Evolutionary conservation across 2,113 vertebrate genomes (phyloP), one percentile per base, ranked within the genome.

Genomic region (Eulacestoma nigropectus): DNA sequence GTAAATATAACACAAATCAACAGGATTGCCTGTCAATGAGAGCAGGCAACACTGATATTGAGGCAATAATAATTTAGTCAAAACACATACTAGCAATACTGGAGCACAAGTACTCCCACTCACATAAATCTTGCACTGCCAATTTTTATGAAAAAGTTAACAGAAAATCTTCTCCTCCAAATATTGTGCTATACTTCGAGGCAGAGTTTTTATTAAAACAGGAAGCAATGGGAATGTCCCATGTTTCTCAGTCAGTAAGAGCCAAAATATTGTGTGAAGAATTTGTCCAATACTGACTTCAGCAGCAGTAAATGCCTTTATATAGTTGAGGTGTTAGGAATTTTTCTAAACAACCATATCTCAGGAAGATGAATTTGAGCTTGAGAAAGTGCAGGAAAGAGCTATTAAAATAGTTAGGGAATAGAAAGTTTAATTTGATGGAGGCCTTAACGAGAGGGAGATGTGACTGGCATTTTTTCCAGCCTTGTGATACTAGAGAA

Each of bases 1-100:
- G 30, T 59, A 74, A 67, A 63, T 73, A 50, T 41, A 46, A 27
- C 29, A 87, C 1, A 1, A 72, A 11, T 60, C 1, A 2, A 49
- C 53, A 79, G 41, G 42, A 39, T 60, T 87, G 7, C 41, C 32
- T 64, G 23, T 37, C 41, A 70, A 35, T 3, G 3, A 72, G 33
- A 75, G 22, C 16, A 23, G n/a, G 23, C 4, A 62, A 46, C 23
- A 25, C 4, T 0, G 0, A 60, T 44, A n/a, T 41, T 70, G 5
- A 3, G 35, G n/a, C 30, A 84, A 47, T 33, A 81, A 49, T 64
- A 64, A 50, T 69, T 87, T 57, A 76, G 65, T 70, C 73, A 64
- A 81, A 94, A 75, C 4, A 56, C 56, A 56, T 11, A 68, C 41
- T 39, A 65, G 26, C 60, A 87, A 25, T 60, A 57, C 13, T 72